These are phyloP conservation scores for Saturnia japonica DNA, from an alignment of 2,888 invertebrate genomes.

Conservation along the genomic window DNA sequence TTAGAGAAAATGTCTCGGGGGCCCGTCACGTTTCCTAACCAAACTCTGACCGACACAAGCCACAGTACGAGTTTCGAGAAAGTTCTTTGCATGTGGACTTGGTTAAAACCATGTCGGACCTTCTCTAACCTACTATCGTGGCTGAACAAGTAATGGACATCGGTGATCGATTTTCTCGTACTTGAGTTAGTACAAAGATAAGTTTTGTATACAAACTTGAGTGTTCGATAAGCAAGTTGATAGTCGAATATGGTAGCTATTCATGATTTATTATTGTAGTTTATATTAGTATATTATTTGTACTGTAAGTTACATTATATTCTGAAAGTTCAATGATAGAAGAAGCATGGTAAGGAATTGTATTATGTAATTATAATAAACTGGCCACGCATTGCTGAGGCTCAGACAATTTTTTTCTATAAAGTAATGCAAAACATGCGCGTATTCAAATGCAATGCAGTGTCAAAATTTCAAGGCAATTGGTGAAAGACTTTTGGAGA, in stretches of 20 bases:
- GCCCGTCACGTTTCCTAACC: conserved; percentile 42
- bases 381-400: too few species aligned
- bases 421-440: too few species aligned
- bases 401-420: too few species aligned
- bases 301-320: too few species aligned
- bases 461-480: too few species aligned
- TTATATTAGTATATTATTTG: too few species aligned
- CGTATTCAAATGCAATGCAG: too few species aligned
- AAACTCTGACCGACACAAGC: conserved; percentile 30
- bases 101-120: conserved; percentile 34
- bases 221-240: neutral
- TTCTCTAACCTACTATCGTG: conserved; percentile 35
- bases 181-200: conserved; percentile 25
- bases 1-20: conserved; percentile 32
- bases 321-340: too few species aligned
- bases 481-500: too few species aligned
- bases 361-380: too few species aligned
- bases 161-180: conserved; percentile 27
- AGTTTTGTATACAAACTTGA: conserved; percentile 16
- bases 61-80: conserved; percentile 37
- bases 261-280: neutral
- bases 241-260: neutral
- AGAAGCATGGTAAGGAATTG: too few species aligned
- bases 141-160: conserved; percentile 36
- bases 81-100: conserved; percentile 46